Evolutionary conservation across 2,888 invertebrate genomes (phyloP).

Genomic region (Linyphia triangularis): DNA sequence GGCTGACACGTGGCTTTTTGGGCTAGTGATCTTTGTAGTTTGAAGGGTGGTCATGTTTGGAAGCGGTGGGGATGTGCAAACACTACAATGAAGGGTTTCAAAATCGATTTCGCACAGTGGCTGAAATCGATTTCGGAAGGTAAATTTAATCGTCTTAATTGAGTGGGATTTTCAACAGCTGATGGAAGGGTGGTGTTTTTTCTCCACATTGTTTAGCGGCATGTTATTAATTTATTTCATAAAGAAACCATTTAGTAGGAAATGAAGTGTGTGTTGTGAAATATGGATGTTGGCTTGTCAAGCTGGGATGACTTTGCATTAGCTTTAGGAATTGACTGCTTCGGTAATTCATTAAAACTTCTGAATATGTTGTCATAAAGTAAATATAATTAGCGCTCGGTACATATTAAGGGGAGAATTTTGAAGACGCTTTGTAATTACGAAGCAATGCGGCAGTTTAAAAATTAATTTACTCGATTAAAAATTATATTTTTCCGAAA

Average conservation of each 20-base stretch:
- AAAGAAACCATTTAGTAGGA: slow-evolving; percentile 14
- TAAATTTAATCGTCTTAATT: slow-evolving; percentile 67
- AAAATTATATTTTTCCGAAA: too few relatives aligned
- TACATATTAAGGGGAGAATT: not conserved
- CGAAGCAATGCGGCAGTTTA: not conserved
- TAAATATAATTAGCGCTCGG: slow-evolving; percentile 9
- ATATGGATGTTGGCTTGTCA: not conserved
- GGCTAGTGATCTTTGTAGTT: slow-evolving; percentile 56
- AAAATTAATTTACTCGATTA: not conserved
- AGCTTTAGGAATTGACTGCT: not conserved
- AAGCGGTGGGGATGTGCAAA: slow-evolving; percentile 35
- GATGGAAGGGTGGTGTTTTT: slow-evolving; percentile 10
- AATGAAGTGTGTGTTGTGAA: slow-evolving; percentile 10
- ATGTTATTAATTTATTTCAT: slow-evolving; percentile 45
- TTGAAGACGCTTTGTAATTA: not conserved
- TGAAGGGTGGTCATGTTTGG: slow-evolving; percentile 44
- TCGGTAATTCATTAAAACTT: slow-evolving; percentile 9
- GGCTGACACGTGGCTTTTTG: slow-evolving; percentile 44
- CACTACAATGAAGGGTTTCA: slow-evolving; percentile 38
- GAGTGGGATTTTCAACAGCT: slow-evolving; percentile 59
- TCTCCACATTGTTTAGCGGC: slow-evolving; percentile 12
- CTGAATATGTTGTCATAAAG: not conserved
- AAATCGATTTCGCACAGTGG: slow-evolving; percentile 34
- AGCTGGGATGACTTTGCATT: slow-evolving; percentile 17
- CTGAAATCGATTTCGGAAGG: slow-evolving; percentile 53